A percentile compares a stretch with the other conserved stretches of the same genome.
Evolutionary conservation across 2,888 invertebrate species (phyloP).

Genomic region (Trissolcus brochymenae): DNA sequence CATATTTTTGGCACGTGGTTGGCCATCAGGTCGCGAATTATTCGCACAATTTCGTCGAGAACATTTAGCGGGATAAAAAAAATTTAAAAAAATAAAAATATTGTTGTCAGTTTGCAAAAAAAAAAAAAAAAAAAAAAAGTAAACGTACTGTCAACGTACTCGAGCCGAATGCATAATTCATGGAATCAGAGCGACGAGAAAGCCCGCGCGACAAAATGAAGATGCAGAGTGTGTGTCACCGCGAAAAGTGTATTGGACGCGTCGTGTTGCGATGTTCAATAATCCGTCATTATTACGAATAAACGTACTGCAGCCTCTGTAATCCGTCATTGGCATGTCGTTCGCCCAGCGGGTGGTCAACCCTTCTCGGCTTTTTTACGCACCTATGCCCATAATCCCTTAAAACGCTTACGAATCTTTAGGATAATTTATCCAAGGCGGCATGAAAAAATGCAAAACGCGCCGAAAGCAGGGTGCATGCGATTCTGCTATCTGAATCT

Average conservation of each 20-base stretch:
- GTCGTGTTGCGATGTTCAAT: slow-evolving; percentile 29
- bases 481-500: slow-evolving; percentile 39
- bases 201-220: slow-evolving; percentile 32
- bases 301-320: slow-evolving; percentile 51
- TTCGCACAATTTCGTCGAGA: neutral
- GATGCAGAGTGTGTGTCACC: slow-evolving; percentile 29
- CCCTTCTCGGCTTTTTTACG: slow-evolving; percentile 73
- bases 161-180: slow-evolving; percentile 39
- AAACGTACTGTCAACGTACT: slow-evolving; percentile 24
- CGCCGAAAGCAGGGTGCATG: slow-evolving; percentile 41
- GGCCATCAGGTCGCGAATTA: neutral
- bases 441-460: slow-evolving; percentile 58
- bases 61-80: slow-evolving; percentile 1
- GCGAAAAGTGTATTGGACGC: slow-evolving; percentile 30
- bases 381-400: slow-evolving; percentile 74
- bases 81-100: too few relatives aligned
- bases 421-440: slow-evolving; percentile 69
- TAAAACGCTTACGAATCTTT: slow-evolving; percentile 76
- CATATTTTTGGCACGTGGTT: neutral
- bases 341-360: slow-evolving; percentile 76
- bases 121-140: neutral
- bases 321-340: slow-evolving; percentile 60
- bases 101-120: slow-evolving; percentile 3
- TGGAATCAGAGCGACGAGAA: slow-evolving; percentile 11
- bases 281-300: slow-evolving; percentile 54